These are phyloP conservation scores for Lipotes vexillifer DNA, from an alignment of 2,113 vertebrate genomes.

Conservation along the genomic window DNA sequence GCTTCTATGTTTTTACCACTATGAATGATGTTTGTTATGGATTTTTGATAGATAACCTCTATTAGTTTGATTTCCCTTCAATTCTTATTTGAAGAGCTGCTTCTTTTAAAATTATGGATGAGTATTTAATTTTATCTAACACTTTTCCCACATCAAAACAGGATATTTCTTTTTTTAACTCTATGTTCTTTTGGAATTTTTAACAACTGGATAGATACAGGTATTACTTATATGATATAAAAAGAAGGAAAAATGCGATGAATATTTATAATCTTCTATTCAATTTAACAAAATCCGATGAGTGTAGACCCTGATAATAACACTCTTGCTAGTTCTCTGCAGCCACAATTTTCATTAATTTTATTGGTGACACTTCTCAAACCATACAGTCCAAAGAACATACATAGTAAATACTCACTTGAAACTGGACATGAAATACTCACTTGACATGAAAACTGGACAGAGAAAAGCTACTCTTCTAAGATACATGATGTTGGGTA, in stretches of 20 bases:
- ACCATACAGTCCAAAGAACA: neutral
- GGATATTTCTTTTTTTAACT: neutral
- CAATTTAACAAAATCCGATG: neutral
- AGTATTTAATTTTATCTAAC: neutral
- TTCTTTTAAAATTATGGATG: conserved; percentile 12
- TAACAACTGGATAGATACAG: neutral
- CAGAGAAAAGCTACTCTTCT: neutral
- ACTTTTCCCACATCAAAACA: neutral
- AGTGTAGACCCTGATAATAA: neutral
- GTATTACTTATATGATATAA: neutral
- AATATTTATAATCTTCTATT: neutral
- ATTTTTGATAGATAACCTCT: neutral
- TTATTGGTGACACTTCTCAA: neutral
- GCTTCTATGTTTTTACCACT: neutral
- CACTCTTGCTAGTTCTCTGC: neutral
- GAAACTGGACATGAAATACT: neutral
- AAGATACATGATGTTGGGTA: neutral
- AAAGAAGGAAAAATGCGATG: neutral
- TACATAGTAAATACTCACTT: neutral
- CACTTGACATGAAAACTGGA: neutral
- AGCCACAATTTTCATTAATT: neutral
- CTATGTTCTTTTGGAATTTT: neutral
- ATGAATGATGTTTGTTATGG: neutral
- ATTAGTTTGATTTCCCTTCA: neutral
- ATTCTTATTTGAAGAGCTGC: neutral